Evolutionary conservation across 2,113 vertebrate species (phyloP), one percentile per base, ranked within the genome.

Genomic region (Acrocephalus arundinaceus): DNA sequence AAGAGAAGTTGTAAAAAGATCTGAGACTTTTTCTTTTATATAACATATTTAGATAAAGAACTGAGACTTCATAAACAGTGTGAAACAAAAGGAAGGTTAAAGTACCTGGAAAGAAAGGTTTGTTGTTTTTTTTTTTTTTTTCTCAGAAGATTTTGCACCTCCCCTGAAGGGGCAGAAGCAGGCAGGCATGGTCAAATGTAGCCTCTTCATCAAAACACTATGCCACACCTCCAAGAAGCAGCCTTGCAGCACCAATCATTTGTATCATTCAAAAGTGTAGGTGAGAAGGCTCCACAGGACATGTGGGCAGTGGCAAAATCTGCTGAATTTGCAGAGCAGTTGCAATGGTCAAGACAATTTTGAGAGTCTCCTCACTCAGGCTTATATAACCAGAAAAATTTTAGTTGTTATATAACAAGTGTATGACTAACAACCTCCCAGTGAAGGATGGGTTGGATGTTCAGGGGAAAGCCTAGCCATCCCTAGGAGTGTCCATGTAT

Each of bases 201-300:
- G 7, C 12, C 7, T 39, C 9, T 71, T 66, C 13, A 24, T 33
- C 43, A 27, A 24, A 82, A 11, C 19, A 49, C 9, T 0, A 0
- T 46, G 19, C 4, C 7, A 9, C 0, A 2, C 5, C 8, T 73
- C 39, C 28, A 62, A 68, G 33, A 27, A 75, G 19, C 9, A 67
- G 8, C 7, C 11, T 19, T 55, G 12, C 10, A 55, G 22, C 22
- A 58, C 22, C 41, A 13, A 10, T 80, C 35, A 37, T 46, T 33
- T 55, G 15, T 27, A 24, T 87, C 11, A 21, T 82, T 62, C 15
- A 27, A 31, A 52, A 61, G 1, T 4, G 3, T 74, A 31, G 8
- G 35, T 35, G 35, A 35, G 35, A 35, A 35, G 35, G 3, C 0
- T 62, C 10, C 48, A 12, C 2, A 8, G n/a, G 21, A 48, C 17